These are phyloP conservation scores for Sphyrna mokarran DNA, from an alignment of 2,113 vertebrate genomes.

Conservation along the genomic window DNA sequence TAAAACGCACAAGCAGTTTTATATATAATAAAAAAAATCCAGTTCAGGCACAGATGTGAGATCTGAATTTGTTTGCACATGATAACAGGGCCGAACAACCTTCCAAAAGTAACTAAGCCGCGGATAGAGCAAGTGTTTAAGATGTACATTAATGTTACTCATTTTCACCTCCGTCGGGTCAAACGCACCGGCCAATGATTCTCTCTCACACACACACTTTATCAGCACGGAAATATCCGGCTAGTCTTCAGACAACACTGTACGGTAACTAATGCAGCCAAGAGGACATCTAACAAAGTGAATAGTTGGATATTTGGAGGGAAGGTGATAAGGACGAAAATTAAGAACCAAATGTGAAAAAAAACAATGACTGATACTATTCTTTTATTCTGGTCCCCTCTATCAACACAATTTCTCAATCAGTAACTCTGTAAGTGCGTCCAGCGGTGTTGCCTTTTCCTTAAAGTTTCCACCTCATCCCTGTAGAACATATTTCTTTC, in stretches of 20 bases:
- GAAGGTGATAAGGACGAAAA: neutral
- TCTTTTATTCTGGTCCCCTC: neutral
- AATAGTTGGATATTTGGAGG: neutral
- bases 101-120: neutral
- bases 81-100: neutral
- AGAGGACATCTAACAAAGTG: constrained; percentile 56
- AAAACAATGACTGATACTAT: neutral
- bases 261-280: constrained; percentile 52
- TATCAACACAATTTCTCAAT: neutral
- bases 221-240: constrained; percentile 53
- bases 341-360: neutral
- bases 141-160: constrained; percentile 22
- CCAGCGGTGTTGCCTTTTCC: neutral
- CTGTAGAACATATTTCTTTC: neutral
- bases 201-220: constrained; percentile 45
- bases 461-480: neutral
- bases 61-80: neutral
- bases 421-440: neutral
- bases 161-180: neutral
- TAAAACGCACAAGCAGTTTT: constrained; percentile 3
- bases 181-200: constrained; percentile 3
- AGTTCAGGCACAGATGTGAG: neutral
- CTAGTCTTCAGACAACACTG: constrained; percentile 58
- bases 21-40: neutral
- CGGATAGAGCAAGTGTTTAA: neutral